Conservation (phyloP, 2,888 invertebrate genomes). For the Rhogogaster chlorosoma region DNA sequence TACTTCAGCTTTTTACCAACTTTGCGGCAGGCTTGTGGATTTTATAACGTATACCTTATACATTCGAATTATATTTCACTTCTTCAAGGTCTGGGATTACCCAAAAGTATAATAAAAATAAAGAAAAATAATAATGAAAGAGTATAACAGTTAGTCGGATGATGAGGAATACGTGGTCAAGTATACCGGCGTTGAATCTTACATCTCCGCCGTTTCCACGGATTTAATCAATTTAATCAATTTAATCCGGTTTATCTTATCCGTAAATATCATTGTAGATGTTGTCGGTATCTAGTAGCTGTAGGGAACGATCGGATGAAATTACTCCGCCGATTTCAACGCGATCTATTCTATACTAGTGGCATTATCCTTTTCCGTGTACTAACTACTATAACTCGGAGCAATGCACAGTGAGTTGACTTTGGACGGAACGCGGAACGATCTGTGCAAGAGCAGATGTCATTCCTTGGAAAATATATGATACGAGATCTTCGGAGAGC, state of each 20-base stretch:
- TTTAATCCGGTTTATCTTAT: conserved; percentile 6
- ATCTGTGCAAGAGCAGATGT: conserved; percentile 28
- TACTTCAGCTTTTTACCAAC: not conserved
- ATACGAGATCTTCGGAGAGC: conserved; percentile 20
- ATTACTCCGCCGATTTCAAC: not conserved
- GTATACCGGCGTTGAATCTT: not conserved
- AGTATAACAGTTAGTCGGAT: not conserved
- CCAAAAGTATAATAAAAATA: not conserved
- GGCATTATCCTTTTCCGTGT: not conserved
- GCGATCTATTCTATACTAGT: not conserved
- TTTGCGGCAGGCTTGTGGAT: conserved; percentile 5
- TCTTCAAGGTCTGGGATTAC: not conserved
- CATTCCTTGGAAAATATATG: conserved; percentile 45
- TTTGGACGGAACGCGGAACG: conserved; percentile 51
- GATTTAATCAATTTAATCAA: conserved; percentile 6
- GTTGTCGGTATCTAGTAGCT: not conserved
- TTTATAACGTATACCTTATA: not conserved
- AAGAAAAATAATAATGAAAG: not conserved
- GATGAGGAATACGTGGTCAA: not conserved
- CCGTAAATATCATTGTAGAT: not conserved
- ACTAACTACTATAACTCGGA: not conserved
- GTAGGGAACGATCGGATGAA: not conserved
- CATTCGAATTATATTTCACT: not conserved
- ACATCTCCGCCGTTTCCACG: not conserved
- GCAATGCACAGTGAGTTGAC: not conserved